Evolutionary conservation across 2,888 invertebrate species (phyloP).

Genomic region (Phortica magna): DNA sequence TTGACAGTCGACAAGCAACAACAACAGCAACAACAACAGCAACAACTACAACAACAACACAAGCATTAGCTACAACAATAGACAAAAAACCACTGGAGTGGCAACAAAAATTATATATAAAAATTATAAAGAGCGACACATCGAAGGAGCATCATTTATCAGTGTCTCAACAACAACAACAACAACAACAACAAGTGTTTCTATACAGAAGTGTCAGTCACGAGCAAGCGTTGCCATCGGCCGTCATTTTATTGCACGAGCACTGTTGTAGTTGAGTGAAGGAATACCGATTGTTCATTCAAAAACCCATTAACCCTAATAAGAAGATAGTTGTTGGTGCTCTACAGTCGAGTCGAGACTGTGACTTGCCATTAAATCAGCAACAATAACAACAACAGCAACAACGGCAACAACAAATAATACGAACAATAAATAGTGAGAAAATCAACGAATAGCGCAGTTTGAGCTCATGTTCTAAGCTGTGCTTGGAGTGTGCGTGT

Average conservation of each 20-base stretch:
- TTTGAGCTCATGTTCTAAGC: neutral
- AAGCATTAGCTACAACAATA: slow-evolving; percentile 27
- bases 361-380: neutral
- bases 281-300: slow-evolving; percentile 67
- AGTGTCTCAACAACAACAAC: slow-evolving; percentile 56
- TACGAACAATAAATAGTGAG: slow-evolving; percentile 20
- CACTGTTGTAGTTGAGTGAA: slow-evolving; percentile 51
- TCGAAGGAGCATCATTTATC: slow-evolving; percentile 65
- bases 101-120: neutral
- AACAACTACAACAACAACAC: slow-evolving; percentile 13
- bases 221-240: neutral
- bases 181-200: slow-evolving; percentile 8
- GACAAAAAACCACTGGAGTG: slow-evolving; percentile 13
- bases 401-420: slow-evolving; percentile 30
- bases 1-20: slow-evolving; percentile 53
- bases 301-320: slow-evolving; percentile 70
- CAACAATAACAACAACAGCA: slow-evolving; percentile 20
- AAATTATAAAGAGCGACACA: slow-evolving; percentile 45
- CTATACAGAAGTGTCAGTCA: neutral
- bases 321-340: slow-evolving; percentile 43
- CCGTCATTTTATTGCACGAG: slow-evolving; percentile 48
- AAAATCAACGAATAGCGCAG: neutral
- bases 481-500: slow-evolving; percentile 3
- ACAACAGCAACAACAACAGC: slow-evolving; percentile 35
- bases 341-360: no score